phyloP scores from a whole-genome alignment of 2,113 vertebrate species.

The Pyxicephalus adspersus region DNA sequence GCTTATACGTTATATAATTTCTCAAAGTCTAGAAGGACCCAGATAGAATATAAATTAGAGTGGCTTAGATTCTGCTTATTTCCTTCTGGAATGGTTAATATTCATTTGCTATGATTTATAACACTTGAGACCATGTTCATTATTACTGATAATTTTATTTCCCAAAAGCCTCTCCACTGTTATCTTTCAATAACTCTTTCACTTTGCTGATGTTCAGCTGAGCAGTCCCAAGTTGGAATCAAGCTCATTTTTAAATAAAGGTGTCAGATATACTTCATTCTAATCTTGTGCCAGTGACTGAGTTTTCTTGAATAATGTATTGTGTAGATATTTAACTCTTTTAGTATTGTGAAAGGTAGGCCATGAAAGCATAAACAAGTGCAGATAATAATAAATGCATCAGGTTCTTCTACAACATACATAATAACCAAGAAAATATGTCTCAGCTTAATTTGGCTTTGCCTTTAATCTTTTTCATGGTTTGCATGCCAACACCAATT shows the following conservation, averaged over 20 bases:
- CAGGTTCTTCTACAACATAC: no score
- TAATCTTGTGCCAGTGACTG: slow-evolving; percentile 11
- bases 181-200: slow-evolving; percentile 30
- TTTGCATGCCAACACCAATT: no score
- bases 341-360: no score
- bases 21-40: not conserved
- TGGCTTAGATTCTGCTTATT: not conserved
- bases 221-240: not conserved
- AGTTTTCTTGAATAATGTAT: slow-evolving; percentile 21
- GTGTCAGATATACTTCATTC: not conserved
- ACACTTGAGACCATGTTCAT: slow-evolving; percentile 17
- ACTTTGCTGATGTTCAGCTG: not conserved
- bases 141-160: slow-evolving; percentile 42
- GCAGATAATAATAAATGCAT: no score
- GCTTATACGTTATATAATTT: not conserved
- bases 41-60: slow-evolving; percentile 26
- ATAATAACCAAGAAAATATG: no score
- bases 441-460: no score
- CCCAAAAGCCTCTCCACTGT: slow-evolving; percentile 9
- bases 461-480: no score
- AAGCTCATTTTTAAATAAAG: slow-evolving; percentile 16
- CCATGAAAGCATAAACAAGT: no score
- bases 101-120: slow-evolving; percentile 15
- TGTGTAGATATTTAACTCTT: not conserved
- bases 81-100: not conserved